Base-by-base conservation (phyloP, 2,113 vertebrate genomes). In the Bos indicus region DNA sequence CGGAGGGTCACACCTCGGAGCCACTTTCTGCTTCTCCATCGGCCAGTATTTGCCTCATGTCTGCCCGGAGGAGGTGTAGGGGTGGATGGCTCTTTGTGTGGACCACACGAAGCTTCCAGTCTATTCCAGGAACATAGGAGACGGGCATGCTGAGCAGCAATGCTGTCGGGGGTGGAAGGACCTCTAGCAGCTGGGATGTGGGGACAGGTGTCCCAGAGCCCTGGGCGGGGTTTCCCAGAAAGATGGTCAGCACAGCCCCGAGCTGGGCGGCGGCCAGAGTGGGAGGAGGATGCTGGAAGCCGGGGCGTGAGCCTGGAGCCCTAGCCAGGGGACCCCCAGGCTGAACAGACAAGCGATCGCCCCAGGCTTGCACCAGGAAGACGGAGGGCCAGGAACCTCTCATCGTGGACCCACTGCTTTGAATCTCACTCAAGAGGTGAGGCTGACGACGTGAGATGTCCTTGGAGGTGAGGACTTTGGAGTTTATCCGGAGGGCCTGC, bases 311-410 rank as follows among this genome's bases (percentile, higher is more conserved):
- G 25, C 17, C 8, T 1, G 15, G 46, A 1, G 14, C 6, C 67
- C 5, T 7, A 3, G 23, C 25, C 2, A 1, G 28, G 43, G 6
- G 17, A 43, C 13, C 14, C 3, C 4, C 1, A 3, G 11, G 28
- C 15, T 1, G 28, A n/a, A 21, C 3, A 26, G 51, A 8, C 10
- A 7, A 46, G 9, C 1, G 0, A 17, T 52, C 3, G 2, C 19
- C 15, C 36, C 48, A 52, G 28, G 10, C 78, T 33, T 33, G 60
- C 60, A 62, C 13, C 33, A 8, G 77, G 23, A 81, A n/a, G 83
- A 14, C 3, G 1, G 16, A 85, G 64, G 57, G 17, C 43, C 13
- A 5, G 43, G 3, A 10, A 16, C 26, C 3, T 6, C 56, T 62
- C 5, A 25, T 62, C 3, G 0, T 25, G 52, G 7, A 43, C 25